Conservation (phyloP, 1,140 invertebrate species). For the Psix sp. region DNA sequence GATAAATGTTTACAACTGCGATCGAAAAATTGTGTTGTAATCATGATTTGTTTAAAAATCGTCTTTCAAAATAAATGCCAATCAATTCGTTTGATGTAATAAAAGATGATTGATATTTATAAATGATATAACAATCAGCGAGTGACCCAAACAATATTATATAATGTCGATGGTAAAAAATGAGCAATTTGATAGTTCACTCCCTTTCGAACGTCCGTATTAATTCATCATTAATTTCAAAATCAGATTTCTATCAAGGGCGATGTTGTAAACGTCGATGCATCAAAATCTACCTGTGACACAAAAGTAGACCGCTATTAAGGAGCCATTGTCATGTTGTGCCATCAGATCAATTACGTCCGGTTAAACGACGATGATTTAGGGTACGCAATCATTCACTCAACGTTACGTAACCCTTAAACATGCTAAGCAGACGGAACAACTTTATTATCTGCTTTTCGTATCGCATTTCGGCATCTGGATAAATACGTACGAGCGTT, state of each 20-base stretch:
- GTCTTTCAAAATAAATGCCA: no score
- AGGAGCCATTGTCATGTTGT: slow-evolving; percentile 55
- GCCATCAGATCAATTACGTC: slow-evolving; percentile 60
- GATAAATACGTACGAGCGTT: slow-evolving; percentile 43
- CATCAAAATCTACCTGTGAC: slow-evolving; percentile 58
- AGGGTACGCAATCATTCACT: slow-evolving; percentile 51
- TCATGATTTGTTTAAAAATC: no score
- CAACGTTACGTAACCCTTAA: slow-evolving; percentile 43
- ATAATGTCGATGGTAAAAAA: neutral
- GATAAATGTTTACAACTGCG: no score
- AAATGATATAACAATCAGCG: no score
- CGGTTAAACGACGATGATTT: slow-evolving; percentile 59
- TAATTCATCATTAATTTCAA: slow-evolving; percentile 47
- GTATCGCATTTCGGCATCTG: slow-evolving; percentile 48
- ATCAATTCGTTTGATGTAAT: no score
- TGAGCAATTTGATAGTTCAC: neutral
- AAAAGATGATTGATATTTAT: no score
- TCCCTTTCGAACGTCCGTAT: slow-evolving; percentile 26
- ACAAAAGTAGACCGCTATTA: slow-evolving; percentile 61
- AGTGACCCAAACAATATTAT: no score
- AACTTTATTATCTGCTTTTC: slow-evolving; percentile 57
- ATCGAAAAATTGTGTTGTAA: neutral
- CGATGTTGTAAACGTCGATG: slow-evolving; percentile 32
- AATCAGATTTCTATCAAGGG: slow-evolving; percentile 25
- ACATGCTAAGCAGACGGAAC: slow-evolving; percentile 52